Evolutionary conservation across 2,797 vertebrate species (phyloP), one percentile per base, ranked within the genome.

Genomic region (Helarctos malayanus): DNA sequence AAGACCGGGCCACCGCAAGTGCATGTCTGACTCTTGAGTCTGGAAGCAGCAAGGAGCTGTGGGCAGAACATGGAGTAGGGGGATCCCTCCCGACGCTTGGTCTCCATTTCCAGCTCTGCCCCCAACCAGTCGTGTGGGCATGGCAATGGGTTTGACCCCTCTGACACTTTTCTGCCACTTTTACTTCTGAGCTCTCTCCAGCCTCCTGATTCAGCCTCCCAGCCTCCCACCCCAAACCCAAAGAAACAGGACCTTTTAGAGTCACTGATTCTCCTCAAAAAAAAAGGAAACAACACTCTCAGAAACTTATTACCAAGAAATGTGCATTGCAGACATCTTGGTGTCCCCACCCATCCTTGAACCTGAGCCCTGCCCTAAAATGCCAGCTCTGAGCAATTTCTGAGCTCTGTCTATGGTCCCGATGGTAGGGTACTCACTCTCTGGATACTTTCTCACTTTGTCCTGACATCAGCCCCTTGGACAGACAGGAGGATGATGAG

Each of bases 371-470:
- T 9, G 0, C 11, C 29, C 79, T 7, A 19, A 65, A 41, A n/a
- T 7, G 18, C 65, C 32, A 73, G 81, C 52, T 87, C 35, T 18
- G 15, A 32, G 71, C 32, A 57, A 61, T 59, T 85, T 56, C 52
- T n/a, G 38, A 83, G 61, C 59, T 27, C 45, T 21, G 8, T 15
- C 38, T 29, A 1, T 0, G 57, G 38, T 35, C 56, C 84, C 3
- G 35, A n/a, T 4, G 95, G 41, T 8, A 10, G 14, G 18, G 29
- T 0, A 3, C 63, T 47, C 8, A 0, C 18, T 27, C n/a, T 9
- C 0, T 2, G 14, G 63, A 13, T 45, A 16, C 29, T 29, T 27
- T 11, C 11, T 56, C 38, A 3, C 19, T 12, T 2, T 16, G 9
- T 8, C 41, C 61, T 69, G 82, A 69, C 23, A 2, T 38, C 80